phyloP scores from a whole-genome alignment of 2,113 vertebrate genomes.

The Cynopterus brachyotis region DNA sequence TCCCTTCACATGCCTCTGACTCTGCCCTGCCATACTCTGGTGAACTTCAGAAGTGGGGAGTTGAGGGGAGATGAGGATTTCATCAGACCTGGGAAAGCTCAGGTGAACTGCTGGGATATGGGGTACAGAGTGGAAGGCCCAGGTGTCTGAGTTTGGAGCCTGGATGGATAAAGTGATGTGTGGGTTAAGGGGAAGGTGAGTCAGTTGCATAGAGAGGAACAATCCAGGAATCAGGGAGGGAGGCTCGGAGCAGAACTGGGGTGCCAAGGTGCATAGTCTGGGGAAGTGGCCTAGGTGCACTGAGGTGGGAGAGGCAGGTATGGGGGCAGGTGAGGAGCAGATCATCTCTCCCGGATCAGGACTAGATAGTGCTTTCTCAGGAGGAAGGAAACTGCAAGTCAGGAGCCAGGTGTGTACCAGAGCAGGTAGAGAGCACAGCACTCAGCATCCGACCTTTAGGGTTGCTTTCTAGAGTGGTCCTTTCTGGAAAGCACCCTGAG shows the following conservation, averaged over 20 bases:
- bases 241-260: not conserved
- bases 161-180: too few relatives aligned
- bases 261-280: fast-evolving
- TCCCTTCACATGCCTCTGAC: too few relatives aligned
- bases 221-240: not conserved
- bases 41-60: not conserved
- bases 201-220: not conserved
- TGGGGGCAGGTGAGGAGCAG: not conserved
- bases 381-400: not conserved
- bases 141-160: not conserved
- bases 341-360: not conserved
- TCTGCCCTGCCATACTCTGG: not conserved
- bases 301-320: not conserved
- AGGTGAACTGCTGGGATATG: not conserved
- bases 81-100: not conserved
- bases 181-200: not conserved
- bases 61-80: not conserved
- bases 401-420: not conserved
- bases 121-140: not conserved
- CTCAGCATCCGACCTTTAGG: not conserved
- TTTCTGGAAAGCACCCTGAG: not conserved
- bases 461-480: not conserved
- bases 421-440: not conserved
- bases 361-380: not conserved
- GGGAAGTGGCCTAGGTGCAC: not conserved